phyloP scores from a whole-genome alignment of 2,797 vertebrate genomes.

The Dryobates pubescens region DNA sequence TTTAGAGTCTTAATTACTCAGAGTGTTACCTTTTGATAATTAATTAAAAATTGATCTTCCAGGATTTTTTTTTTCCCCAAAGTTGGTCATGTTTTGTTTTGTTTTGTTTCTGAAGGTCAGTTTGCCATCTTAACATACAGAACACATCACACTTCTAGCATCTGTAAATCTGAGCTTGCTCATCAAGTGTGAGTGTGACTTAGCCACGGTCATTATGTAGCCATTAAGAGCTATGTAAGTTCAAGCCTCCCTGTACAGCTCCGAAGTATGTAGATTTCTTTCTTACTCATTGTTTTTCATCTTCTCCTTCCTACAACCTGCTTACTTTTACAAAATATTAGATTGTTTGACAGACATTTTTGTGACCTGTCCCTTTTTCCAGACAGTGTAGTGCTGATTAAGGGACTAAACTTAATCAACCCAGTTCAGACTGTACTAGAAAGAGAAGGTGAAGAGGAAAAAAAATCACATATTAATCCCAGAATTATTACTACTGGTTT shows the following conservation, averaged over 20 bases:
- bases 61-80: slow-evolving; percentile 32
- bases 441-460: not conserved
- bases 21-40: slow-evolving; percentile 41
- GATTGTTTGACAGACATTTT: not conserved
- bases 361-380: not conserved
- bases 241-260: not conserved
- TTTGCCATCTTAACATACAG: slow-evolving; percentile 13
- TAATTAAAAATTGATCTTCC: slow-evolving; percentile 53
- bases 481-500: not conserved
- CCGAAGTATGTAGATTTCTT: not conserved
- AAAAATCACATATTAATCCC: not conserved
- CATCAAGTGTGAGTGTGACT: not conserved
- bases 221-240: not conserved
- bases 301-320: not conserved
- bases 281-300: not conserved
- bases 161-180: not conserved
- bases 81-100: not conserved
- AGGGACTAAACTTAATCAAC: not conserved
- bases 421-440: not conserved
- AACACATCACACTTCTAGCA: not conserved
- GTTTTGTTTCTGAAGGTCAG: slow-evolving; percentile 16
- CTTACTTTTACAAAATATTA: not conserved
- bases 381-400: not conserved
- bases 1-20: slow-evolving; percentile 39
- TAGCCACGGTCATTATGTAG: not conserved